phyloP scores from a whole-genome alignment of 2,797 vertebrate species.

The Discoglossus pictus region DNA sequence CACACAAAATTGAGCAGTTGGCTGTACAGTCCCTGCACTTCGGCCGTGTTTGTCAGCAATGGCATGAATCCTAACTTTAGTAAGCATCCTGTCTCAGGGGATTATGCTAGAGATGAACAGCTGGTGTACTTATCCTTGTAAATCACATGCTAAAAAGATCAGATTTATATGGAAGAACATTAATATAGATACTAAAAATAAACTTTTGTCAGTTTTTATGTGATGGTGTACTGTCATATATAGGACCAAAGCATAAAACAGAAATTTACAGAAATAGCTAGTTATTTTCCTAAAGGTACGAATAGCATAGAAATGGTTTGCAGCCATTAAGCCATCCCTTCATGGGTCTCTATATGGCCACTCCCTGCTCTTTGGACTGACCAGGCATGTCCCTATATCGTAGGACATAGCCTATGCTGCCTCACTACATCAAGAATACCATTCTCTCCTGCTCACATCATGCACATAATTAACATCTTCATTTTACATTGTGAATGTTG shows the following conservation, averaged over 20 bases:
- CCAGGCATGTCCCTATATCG: too few species aligned
- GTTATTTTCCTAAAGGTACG: too few species aligned
- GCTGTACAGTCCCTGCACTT: slow-evolving; percentile 24
- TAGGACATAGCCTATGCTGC: too few species aligned
- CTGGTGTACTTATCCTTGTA: slow-evolving; percentile 43
- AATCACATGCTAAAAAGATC: slow-evolving; percentile 46
- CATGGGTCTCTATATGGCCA: too few species aligned
- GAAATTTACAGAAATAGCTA: too few species aligned
- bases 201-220: slow-evolving; percentile 32
- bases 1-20: slow-evolving; percentile 35
- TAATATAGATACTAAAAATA: slow-evolving; percentile 38
- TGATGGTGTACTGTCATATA: not conserved
- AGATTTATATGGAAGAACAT: slow-evolving; percentile 31
- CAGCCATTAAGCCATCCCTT: too few species aligned
- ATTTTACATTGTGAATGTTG: too few species aligned
- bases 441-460: too few species aligned
- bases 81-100: slow-evolving; percentile 29
- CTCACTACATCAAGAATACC: too few species aligned
- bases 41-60: slow-evolving; percentile 38
- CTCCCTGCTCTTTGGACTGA: too few species aligned
- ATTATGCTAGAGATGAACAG: slow-evolving; percentile 45
- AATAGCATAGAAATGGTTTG: too few species aligned
- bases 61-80: slow-evolving; percentile 44
- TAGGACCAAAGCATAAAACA: not conserved
- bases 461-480: too few species aligned